Evolutionary conservation across 2,888 invertebrate species (phyloP), one percentile per base, ranked within the genome.

Genomic region (Epiblema foenella): DNA sequence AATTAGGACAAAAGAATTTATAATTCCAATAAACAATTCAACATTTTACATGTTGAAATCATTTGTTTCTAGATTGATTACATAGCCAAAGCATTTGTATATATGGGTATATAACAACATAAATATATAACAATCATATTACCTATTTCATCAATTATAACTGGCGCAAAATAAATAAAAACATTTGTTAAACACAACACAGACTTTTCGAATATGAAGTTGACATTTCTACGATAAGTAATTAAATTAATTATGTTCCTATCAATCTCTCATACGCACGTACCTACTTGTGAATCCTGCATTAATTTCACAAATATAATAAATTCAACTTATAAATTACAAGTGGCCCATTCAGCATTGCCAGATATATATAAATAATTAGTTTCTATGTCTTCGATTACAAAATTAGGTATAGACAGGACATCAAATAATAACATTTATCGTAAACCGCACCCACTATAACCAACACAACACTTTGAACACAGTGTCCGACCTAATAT

Each of bases 221-320:
- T 42, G 42, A 59, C 59, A 59, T 59, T 24, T 59, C 10, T 24
- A 24, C 3, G n/a, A 46, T 10, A n/a, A n/a, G n/a, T n/a, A n/a
- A n/a, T n/a, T n/a, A n/a, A n/a, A n/a, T n/a, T n/a, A n/a, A n/a
- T n/a, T 17, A 49, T 49, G 17, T 49, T 49, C 8, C 39, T 42
- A 24, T 66, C 42, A 18, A 33, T 33, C 29, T 24, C 20, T 20
- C 11, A 46, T 39, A 17, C 39, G 58, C 52, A 69, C 62, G 49
- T 75, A 72, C 73, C 73, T 71, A 56, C 52, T 69, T 58, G 51
- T 63, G 64, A 57, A 66, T 60, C 37, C 66, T 70, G 69, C 70
- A 70, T 74, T 69, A 64, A 59, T 59, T 70, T 67, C 20, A 74
- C 56, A 67, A 68, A 51, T 58, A 66, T 39, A n/a, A 49, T 11